Percentiles rank a stretch among this genome's conserved stretches.
Evolutionary conservation across 2,113 vertebrate species (phyloP).

Genomic region (Hippopotamus amphibius): DNA sequence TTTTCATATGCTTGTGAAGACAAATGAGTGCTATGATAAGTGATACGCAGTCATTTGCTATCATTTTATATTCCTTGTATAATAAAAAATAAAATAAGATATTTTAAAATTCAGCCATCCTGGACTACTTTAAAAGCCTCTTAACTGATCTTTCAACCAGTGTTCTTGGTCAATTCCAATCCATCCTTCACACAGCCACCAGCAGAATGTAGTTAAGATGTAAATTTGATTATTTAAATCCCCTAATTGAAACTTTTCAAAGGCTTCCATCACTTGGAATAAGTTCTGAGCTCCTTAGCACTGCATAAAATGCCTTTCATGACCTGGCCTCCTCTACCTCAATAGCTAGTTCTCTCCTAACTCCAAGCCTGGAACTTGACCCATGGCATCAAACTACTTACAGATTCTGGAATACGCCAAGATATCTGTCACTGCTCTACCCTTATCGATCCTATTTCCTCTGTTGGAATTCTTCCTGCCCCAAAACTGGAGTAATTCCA

Average conservation of each 20-base stretch:
- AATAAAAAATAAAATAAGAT: constrained; percentile 6
- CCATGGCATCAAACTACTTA: background rate
- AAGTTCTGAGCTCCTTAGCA: background rate
- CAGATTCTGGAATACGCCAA: background rate
- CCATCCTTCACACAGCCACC: background rate
- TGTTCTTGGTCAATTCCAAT: background rate
- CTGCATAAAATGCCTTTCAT: background rate
- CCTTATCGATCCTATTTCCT: background rate
- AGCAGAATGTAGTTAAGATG: constrained; percentile 41
- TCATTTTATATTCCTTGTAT: background rate
- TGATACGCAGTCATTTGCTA: background rate
- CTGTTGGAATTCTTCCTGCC: background rate
- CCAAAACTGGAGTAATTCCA: background rate
- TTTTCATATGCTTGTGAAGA: background rate
- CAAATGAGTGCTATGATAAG: background rate
- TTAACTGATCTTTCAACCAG: background rate
- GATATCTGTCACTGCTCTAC: background rate
- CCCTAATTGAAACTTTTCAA: constrained; percentile 59
- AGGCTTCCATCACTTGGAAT: background rate
- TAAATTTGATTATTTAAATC: background rate
- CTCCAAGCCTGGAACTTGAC: background rate
- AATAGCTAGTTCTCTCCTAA: background rate
- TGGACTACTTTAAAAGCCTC: constrained; percentile 41
- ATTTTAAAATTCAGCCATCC: background rate
- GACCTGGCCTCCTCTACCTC: background rate